Conservation (phyloP, 2,113 vertebrate genomes). For the Condylura cristata region DNA sequence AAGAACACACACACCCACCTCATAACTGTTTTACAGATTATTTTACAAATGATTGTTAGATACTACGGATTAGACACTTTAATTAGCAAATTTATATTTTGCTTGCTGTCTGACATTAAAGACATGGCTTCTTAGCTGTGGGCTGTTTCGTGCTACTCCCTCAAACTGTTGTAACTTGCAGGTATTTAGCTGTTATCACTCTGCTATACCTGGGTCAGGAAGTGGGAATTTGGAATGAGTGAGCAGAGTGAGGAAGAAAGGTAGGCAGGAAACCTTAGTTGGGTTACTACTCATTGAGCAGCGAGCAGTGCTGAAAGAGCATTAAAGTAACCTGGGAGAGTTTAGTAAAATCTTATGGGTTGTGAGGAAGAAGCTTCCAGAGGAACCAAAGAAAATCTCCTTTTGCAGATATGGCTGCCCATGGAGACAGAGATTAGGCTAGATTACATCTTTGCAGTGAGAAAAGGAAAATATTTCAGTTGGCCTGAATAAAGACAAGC, state of each 20-base stretch:
- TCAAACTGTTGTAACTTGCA: not conserved
- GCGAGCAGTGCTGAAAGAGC: not conserved
- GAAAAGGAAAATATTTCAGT: not conserved
- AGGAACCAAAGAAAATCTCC: not conserved
- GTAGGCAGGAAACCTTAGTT: not conserved
- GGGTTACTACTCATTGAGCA: not conserved
- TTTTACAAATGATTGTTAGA: not conserved
- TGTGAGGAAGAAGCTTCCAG: not conserved
- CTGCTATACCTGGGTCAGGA: not conserved
- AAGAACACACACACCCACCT: not conserved
- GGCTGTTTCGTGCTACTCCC: not conserved
- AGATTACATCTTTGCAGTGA: not conserved
- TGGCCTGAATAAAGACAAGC: not conserved
- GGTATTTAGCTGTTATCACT: not conserved
- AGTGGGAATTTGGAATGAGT: not conserved
- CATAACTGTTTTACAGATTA: not conserved
- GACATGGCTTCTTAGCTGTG: not conserved
- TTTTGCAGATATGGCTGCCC: not conserved
- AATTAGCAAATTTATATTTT: not conserved
- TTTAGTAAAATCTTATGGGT: not conserved
- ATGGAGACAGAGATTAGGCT: not conserved
- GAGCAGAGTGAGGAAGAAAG: not conserved
- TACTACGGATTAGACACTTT: not conserved
- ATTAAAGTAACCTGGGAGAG: not conserved
- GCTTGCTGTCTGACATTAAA: not conserved